Conservation (phyloP, 2,888 invertebrate species). For the Nephrotoma appendiculata region DNA sequence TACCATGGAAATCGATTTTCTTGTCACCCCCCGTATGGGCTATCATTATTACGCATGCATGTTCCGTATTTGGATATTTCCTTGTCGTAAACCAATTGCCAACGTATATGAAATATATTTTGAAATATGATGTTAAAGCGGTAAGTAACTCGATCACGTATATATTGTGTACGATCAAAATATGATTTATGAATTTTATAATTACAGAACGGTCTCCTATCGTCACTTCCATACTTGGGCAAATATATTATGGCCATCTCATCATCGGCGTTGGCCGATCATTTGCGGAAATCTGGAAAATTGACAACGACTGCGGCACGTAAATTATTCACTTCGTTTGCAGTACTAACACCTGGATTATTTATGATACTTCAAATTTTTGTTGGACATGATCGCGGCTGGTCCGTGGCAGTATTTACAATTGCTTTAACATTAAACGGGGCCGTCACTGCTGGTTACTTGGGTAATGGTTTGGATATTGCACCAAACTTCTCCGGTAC, state of each 20-base stretch:
- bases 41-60: constrained; percentile 67
- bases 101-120: constrained; percentile 68
- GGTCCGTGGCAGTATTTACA: constrained; percentile 66
- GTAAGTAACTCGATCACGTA: constrained; percentile 31
- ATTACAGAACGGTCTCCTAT: constrained; percentile 62
- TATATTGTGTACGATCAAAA: background rate
- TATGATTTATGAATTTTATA: constrained; percentile 10
- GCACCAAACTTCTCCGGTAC: constrained; percentile 81
- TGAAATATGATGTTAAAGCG: constrained; percentile 64
- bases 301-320: constrained; percentile 60
- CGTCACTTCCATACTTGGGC: constrained; percentile 74
- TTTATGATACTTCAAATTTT: constrained; percentile 62
- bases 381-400: constrained; percentile 50
- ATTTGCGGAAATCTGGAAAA: constrained; percentile 46
- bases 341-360: constrained; percentile 46
- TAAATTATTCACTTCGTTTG: constrained; percentile 51
- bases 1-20: constrained; percentile 61
- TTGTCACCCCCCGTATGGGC: constrained; percentile 71
- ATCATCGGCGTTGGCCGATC: constrained; percentile 61
- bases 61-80: constrained; percentile 73
- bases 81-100: constrained; percentile 70
- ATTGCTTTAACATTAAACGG: constrained; percentile 70
- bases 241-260: constrained; percentile 68
- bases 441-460: constrained; percentile 71
- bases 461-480: constrained; percentile 74